phyloP scores from a whole-genome alignment of 2,888 invertebrate genomes.

The Lacanobia oleracea region DNA sequence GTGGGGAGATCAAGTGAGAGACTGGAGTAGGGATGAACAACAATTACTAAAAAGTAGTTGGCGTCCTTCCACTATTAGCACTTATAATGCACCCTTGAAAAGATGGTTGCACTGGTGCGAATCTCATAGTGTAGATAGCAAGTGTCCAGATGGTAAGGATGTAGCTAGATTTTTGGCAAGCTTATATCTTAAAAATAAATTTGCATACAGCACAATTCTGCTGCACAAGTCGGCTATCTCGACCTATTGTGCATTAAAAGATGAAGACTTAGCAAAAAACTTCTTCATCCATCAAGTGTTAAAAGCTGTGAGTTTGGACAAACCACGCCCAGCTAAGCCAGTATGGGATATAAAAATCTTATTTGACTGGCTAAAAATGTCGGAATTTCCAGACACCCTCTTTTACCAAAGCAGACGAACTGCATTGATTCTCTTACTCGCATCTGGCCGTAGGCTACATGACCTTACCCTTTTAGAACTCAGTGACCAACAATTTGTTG shows the following conservation, averaged over 20 bases:
- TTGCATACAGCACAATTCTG: neutral
- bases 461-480: conserved; percentile 33
- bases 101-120: conserved; percentile 3
- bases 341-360: conserved; percentile 23
- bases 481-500: neutral
- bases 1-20: too few relatives aligned
- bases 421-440: conserved; percentile 38
- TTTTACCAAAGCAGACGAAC: conserved; percentile 35
- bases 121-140: neutral
- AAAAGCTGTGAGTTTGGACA: conserved; percentile 33
- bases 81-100: too few relatives aligned
- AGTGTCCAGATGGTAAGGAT: too few relatives aligned
- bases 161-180: too few relatives aligned
- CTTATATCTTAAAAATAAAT: too few relatives aligned
- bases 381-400: neutral
- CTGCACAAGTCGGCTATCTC: conserved; percentile 27
- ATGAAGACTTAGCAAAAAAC: conserved; percentile 7
- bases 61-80: too few relatives aligned
- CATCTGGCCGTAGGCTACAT: conserved; percentile 27
- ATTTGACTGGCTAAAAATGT: conserved; percentile 37
- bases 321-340: conserved; percentile 10
- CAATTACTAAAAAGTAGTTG: too few relatives aligned
- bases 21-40: too few relatives aligned
- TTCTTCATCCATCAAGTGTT: conserved; percentile 22
- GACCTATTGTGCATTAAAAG: conserved; percentile 7